These are phyloP conservation scores for Melanotaenia trifasciata DNA, from an alignment of 2,797 vertebrate genomes.

Conservation along the genomic window DNA sequence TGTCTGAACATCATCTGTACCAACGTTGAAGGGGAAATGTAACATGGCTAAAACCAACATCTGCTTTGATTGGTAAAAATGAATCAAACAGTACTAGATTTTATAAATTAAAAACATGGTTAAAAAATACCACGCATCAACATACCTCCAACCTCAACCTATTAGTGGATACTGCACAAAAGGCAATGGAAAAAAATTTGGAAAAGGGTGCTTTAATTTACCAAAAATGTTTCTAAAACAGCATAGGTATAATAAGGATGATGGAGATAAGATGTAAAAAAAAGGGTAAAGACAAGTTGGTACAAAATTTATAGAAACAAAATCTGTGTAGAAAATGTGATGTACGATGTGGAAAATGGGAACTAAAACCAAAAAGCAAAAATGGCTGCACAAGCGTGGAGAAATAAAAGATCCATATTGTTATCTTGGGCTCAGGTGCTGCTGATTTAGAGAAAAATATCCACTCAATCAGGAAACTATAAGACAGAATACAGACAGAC, in stretches of 20 bases:
- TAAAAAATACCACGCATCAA: too few relatives aligned
- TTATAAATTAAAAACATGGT: too few relatives aligned
- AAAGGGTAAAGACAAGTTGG: too few relatives aligned
- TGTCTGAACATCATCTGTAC: too few relatives aligned
- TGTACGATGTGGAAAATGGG: not conserved
- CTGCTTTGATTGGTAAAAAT: too few relatives aligned
- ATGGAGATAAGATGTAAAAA: not conserved
- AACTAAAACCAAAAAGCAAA: not conserved
- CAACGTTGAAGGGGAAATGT: too few relatives aligned
- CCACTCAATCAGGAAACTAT: conserved; percentile 26
- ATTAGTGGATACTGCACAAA: too few relatives aligned
- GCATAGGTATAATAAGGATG: not conserved
- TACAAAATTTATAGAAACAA: not conserved
- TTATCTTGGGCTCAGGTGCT: conserved; percentile 25
- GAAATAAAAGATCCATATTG: not conserved
- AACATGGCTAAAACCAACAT: too few relatives aligned
- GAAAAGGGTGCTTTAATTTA: too few relatives aligned
- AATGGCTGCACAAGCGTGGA: not conserved
- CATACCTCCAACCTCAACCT: too few relatives aligned
- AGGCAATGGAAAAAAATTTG: too few relatives aligned
- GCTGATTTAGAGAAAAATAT: conserved; percentile 16
- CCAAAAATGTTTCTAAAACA: not conserved
- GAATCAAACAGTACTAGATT: too few relatives aligned
- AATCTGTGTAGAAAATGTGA: not conserved
- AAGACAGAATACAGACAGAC: conserved; percentile 5